Conservation (phyloP, 2,113 vertebrate genomes). For the Cnemophilus loriae region DNA sequence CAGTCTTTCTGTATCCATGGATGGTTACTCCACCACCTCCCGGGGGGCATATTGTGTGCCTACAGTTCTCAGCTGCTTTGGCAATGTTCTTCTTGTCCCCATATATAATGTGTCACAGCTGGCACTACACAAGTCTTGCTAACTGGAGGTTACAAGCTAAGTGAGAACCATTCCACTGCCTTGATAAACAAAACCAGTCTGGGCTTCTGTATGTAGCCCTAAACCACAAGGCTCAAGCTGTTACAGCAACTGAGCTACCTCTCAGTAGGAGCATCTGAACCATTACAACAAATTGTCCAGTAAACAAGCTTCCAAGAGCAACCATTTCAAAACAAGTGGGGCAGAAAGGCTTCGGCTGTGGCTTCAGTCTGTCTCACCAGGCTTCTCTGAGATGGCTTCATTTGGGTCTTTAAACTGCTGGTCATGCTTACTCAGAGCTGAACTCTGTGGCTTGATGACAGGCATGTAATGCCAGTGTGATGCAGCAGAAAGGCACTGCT, state of each 20-base stretch:
- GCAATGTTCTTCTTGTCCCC: not conserved
- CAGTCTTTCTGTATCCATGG: not conserved
- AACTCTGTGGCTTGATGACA: not conserved
- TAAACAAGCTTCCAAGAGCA: not conserved
- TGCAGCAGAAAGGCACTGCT: not conserved
- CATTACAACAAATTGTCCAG: not conserved
- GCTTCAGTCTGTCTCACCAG: not conserved
- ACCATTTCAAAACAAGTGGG: not conserved
- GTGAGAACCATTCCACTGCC: not conserved
- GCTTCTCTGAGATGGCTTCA: not conserved
- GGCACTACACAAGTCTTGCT: not conserved
- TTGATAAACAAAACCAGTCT: not conserved
- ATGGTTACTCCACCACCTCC: rapidly evolving
- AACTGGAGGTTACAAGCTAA: not conserved
- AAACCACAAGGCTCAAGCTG: not conserved
- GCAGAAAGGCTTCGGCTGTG: not conserved
- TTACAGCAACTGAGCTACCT: not conserved
- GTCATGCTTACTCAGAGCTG: not conserved
- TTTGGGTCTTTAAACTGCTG: not conserved
- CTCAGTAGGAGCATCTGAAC: not conserved
- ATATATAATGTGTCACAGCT: not conserved
- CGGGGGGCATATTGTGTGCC: not conserved
- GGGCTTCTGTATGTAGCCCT: not conserved
- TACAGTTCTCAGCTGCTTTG: not conserved
- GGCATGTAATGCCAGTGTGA: rapidly evolving